These are phyloP conservation scores for Balaenoptera acutorostrata DNA, from an alignment of 2,113 vertebrate genomes.

Conservation along the genomic window DNA sequence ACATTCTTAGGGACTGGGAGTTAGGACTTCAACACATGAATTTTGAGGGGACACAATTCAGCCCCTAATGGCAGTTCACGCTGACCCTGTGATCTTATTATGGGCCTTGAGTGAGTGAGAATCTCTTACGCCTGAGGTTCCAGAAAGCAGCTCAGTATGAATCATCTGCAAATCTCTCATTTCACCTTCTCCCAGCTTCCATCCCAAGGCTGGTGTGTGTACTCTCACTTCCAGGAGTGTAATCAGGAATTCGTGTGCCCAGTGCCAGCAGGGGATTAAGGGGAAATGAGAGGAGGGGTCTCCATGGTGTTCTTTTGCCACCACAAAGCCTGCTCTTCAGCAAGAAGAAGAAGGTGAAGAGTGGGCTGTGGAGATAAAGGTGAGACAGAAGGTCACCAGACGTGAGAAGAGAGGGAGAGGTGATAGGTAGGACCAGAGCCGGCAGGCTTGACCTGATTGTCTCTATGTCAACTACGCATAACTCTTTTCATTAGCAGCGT, in stretches of 20 bases:
- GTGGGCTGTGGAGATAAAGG: neutral
- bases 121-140: neutral
- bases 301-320: neutral
- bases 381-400: neutral
- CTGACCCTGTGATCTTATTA: neutral
- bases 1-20: neutral
- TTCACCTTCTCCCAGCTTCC: neutral
- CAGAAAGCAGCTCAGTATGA: neutral
- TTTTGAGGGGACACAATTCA: neutral
- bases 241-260: neutral
- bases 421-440: neutral
- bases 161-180: neutral
- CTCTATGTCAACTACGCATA: neutral
- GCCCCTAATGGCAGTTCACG: too few species aligned
- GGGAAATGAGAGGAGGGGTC: neutral
- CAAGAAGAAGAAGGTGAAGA: neutral
- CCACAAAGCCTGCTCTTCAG: neutral
- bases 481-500: neutral
- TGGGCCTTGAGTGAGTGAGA: neutral
- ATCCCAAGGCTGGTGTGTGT: accelerated
- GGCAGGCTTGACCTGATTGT: neutral
- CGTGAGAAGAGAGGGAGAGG: neutral
- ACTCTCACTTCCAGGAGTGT: neutral
- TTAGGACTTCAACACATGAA: neutral
- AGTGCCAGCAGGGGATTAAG: neutral